These are phyloP conservation scores for Ditula angustiorana DNA, from an alignment of 2,888 invertebrate genomes.

Conservation along the genomic window DNA sequence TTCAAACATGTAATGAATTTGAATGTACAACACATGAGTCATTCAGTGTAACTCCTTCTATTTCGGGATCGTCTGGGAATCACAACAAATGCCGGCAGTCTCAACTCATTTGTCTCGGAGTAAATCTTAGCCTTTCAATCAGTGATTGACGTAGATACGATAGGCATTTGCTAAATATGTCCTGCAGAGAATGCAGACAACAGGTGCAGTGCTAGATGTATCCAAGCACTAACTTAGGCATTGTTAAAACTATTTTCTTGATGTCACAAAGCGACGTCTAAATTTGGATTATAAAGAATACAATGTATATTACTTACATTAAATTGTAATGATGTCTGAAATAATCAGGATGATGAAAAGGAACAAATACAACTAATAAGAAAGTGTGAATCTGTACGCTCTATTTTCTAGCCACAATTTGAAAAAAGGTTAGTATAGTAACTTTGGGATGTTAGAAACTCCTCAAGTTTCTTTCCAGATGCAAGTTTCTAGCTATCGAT, in stretches of 20 bases:
- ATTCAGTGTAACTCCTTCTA: slow-evolving; percentile 63
- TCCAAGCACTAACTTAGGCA: neutral
- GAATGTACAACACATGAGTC: slow-evolving; percentile 60
- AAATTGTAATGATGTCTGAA: too few species aligned
- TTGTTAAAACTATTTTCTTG: neutral
- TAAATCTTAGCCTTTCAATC: slow-evolving; percentile 53
- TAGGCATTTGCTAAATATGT: slow-evolving; percentile 25
- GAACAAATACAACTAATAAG: too few species aligned
- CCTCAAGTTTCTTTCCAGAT: neutral
- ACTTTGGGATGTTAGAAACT: neutral
- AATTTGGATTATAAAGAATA: too few species aligned
- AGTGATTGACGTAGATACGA: slow-evolving; percentile 42
- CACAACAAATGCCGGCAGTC: slow-evolving; percentile 63
- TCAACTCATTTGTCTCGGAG: slow-evolving; percentile 57
- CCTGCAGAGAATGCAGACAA: slow-evolving; percentile 29
- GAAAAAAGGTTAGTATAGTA: too few species aligned
- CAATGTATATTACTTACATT: too few species aligned
- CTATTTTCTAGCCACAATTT: too few species aligned
- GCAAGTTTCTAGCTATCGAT: neutral
- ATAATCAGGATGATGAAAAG: too few species aligned
- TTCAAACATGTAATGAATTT: slow-evolving; percentile 33
- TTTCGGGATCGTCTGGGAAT: slow-evolving; percentile 78
- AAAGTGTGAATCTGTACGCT: too few species aligned
- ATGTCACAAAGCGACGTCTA: too few species aligned
- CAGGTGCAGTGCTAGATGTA: slow-evolving; percentile 25